Conservation (phyloP, 2,113 vertebrate genomes). For the Lampris megalopsis region DNA sequence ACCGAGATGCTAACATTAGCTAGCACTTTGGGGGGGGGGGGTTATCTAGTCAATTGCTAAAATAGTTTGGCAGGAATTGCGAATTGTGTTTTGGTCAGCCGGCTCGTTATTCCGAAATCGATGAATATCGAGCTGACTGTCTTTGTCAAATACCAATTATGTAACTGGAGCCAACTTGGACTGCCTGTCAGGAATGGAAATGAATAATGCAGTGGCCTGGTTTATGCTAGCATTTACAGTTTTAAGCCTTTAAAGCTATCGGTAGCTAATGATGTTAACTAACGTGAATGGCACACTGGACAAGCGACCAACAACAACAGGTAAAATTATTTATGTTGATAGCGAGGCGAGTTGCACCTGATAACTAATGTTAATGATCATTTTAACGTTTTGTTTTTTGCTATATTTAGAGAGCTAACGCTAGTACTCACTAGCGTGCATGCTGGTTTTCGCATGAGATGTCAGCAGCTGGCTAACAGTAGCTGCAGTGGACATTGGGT, state of each 20-base stretch:
- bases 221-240: conserved; percentile 27
- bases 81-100: conserved; percentile 43
- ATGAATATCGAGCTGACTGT: accelerated
- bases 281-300: not conserved
- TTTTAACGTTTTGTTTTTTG: too few relatives aligned
- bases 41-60: conserved; percentile 71
- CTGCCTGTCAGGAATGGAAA: too few relatives aligned
- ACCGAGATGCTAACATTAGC: conserved; percentile 61
- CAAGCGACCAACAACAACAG: not conserved
- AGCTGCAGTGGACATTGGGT: conserved; percentile 42
- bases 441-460: not conserved
- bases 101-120: not conserved
- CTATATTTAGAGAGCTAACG: too few relatives aligned
- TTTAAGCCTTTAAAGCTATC: conserved; percentile 54
- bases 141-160: not conserved
- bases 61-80: conserved; percentile 48
- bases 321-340: not conserved
- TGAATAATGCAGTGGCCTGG: conserved; percentile 30
- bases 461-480: conserved; percentile 32
- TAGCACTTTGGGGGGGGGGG: conserved; percentile 59
- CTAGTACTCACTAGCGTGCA: not conserved
- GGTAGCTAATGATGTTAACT: conserved; percentile 45
- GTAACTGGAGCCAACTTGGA: too few relatives aligned
- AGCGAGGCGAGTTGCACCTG: not conserved
- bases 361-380: not conserved